Conservation (phyloP, 2,888 invertebrate genomes). For the Drosophila pullipes region DNA sequence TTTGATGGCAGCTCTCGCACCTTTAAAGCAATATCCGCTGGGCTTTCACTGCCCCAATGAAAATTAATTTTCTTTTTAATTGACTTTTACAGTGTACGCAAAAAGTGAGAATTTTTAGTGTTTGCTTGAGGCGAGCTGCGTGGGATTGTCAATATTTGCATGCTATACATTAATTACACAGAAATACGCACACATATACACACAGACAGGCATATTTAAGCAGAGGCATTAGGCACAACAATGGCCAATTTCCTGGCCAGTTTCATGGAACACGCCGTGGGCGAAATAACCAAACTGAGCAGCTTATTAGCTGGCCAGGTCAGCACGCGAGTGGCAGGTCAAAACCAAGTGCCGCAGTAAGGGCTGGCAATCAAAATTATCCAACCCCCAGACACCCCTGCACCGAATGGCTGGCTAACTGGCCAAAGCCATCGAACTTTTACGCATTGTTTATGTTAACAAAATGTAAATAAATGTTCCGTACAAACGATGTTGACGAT, state of each 20-base stretch:
- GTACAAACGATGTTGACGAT: slow-evolving; percentile 71
- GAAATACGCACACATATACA: slow-evolving; percentile 2
- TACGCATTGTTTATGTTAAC: slow-evolving; percentile 82
- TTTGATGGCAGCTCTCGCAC: slow-evolving; percentile 44
- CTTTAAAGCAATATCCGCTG: slow-evolving; percentile 42
- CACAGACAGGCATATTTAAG: slow-evolving; percentile 47
- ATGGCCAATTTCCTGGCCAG: slow-evolving; percentile 77
- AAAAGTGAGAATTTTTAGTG: slow-evolving; percentile 10
- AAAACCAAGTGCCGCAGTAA: slow-evolving; percentile 39
- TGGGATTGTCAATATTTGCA: slow-evolving; percentile 76
- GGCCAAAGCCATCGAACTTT: slow-evolving; percentile 77
- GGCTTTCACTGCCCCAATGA: slow-evolving; percentile 42
- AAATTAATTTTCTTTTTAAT: slow-evolving; percentile 78
- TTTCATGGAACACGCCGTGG: slow-evolving; percentile 47
- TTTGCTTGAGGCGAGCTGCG: slow-evolving; percentile 27
- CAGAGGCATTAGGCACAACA: slow-evolving; percentile 72
- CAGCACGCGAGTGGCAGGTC: slow-evolving; percentile 59
- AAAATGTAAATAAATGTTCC: slow-evolving; percentile 81
- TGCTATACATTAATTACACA: slow-evolving; percentile 74
- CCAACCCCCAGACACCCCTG: slow-evolving; percentile 2
- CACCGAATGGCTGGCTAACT: neutral
- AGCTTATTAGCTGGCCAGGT: slow-evolving; percentile 70
- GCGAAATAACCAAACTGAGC: slow-evolving; percentile 58
- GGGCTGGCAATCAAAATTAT: slow-evolving; percentile 71
- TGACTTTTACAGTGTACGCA: slow-evolving; percentile 54